These are phyloP conservation scores for Melanotus villosus DNA, from an alignment of 2,888 invertebrate genomes.

Conservation along the genomic window DNA sequence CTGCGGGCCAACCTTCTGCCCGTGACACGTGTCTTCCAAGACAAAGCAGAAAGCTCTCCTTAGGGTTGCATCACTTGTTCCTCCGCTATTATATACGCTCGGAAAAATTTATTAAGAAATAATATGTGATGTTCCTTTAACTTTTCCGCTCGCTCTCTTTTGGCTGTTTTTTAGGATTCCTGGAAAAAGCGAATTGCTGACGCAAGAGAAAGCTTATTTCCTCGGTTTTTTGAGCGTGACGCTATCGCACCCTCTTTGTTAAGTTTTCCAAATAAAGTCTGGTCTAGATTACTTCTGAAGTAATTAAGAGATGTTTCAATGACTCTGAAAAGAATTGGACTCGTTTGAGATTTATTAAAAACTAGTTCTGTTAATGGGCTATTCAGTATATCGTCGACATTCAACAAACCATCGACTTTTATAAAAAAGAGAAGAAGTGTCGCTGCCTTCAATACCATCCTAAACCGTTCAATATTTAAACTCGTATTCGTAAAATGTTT, in stretches of 20 bases:
- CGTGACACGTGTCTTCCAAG: conserved; percentile 52
- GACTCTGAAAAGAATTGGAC: not conserved
- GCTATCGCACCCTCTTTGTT: not conserved
- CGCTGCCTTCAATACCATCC: no score
- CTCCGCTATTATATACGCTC: conserved; percentile 34
- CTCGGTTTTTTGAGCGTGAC: conserved; percentile 1
- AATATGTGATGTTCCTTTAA: conserved; percentile 34
- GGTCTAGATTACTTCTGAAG: not conserved
- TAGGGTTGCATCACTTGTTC: conserved; percentile 37
- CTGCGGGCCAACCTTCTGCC: conserved; percentile 49
- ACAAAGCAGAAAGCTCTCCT: conserved; percentile 43
- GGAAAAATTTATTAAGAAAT: conserved; percentile 38
- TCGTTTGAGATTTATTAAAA: not conserved
- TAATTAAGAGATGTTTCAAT: conserved; percentile 5
- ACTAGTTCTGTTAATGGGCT: no score
- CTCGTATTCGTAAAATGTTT: no score
- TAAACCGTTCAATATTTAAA: no score
- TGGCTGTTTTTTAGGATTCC: conserved; percentile 6
- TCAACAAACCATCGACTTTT: no score
- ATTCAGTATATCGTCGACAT: no score
- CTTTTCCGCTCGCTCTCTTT: conserved; percentile 3
- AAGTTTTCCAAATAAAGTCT: conserved; percentile 2
- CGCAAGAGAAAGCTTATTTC: conserved; percentile 22
- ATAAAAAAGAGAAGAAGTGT: no score
- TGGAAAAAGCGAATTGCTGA: conserved; percentile 14